phyloP scores from a whole-genome alignment of 2,888 invertebrate species.

The Plemyria rubiginata region DNA sequence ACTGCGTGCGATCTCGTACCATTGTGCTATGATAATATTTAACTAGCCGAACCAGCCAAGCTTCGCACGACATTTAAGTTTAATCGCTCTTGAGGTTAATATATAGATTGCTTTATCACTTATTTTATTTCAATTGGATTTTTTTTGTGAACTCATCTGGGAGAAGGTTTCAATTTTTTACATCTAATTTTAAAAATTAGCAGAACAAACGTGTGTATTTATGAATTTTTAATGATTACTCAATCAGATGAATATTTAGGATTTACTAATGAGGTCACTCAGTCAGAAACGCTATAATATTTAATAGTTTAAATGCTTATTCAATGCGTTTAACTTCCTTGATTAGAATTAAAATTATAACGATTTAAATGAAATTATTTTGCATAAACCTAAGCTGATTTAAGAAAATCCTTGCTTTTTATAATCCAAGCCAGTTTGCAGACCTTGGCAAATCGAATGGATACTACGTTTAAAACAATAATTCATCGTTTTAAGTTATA shows the following conservation, averaged over 20 bases:
- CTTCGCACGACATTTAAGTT: background rate
- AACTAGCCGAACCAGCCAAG: background rate
- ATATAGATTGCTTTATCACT: background rate
- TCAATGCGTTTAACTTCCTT: background rate
- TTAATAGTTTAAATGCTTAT: background rate
- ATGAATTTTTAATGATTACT: too few species aligned
- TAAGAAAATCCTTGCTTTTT: background rate
- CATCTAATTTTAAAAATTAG: too few species aligned
- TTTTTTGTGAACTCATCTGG: too few species aligned
- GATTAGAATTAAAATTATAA: background rate
- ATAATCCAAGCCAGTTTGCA: background rate
- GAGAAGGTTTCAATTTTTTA: too few species aligned
- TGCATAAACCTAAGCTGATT: background rate
- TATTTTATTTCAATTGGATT: too few species aligned
- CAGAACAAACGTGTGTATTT: too few species aligned
- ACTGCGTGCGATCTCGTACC: conserved; percentile 7
- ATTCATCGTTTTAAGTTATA: too few species aligned
- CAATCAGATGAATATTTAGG: background rate
- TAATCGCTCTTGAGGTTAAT: background rate
- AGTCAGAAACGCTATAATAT: background rate
- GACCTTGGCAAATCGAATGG: background rate
- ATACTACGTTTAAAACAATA: too few species aligned
- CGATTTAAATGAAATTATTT: background rate
- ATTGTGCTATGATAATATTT: conserved; percentile 10
- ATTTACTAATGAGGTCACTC: background rate